Evolutionary conservation across 2,113 vertebrate genomes (phyloP).

Genomic region (Lonchura striata): DNA sequence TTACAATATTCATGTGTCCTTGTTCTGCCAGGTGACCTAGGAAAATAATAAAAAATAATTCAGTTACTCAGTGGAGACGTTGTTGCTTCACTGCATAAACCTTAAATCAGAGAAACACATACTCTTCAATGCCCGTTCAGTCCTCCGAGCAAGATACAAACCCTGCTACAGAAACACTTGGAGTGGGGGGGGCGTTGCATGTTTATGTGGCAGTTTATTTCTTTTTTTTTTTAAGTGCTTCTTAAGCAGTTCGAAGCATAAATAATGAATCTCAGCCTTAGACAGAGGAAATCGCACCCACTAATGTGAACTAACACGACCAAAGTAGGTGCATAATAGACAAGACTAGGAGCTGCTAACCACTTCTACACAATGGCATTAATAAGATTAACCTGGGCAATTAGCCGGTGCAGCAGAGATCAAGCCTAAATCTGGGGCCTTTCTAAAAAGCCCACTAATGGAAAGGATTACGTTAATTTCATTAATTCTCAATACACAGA

Average conservation of each 20-base stretch:
- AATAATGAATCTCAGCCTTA: constrained; percentile 45
- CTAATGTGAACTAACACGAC: constrained; percentile 63
- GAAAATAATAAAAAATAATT: background rate
- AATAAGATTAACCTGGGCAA: constrained; percentile 86
- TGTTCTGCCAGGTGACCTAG: background rate
- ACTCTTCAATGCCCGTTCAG: background rate
- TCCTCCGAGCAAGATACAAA: background rate
- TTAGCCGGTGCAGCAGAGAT: constrained; percentile 71
- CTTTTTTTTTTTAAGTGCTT: background rate
- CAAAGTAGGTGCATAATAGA: constrained; percentile 58
- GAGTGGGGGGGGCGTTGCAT: background rate
- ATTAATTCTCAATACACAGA: constrained; percentile 93
- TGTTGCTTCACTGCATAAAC: background rate
- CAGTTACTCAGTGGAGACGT: background rate
- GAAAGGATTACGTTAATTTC: constrained; percentile 91
- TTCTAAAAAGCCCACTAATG: constrained; percentile 70
- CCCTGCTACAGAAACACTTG: background rate
- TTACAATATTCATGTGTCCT: background rate
- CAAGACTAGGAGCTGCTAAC: constrained; percentile 64
- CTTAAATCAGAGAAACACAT: background rate
- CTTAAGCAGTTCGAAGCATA: constrained; percentile 20
- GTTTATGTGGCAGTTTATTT: background rate
- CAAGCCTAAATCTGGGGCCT: constrained; percentile 53
- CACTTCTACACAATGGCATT: constrained; percentile 76
- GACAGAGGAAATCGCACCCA: constrained; percentile 71